A percentile compares a stretch with the other conserved stretches of the same genome.
Evolutionary conservation across 2,888 invertebrate species (phyloP).

Genomic region (Oconnorella tubifera): DNA sequence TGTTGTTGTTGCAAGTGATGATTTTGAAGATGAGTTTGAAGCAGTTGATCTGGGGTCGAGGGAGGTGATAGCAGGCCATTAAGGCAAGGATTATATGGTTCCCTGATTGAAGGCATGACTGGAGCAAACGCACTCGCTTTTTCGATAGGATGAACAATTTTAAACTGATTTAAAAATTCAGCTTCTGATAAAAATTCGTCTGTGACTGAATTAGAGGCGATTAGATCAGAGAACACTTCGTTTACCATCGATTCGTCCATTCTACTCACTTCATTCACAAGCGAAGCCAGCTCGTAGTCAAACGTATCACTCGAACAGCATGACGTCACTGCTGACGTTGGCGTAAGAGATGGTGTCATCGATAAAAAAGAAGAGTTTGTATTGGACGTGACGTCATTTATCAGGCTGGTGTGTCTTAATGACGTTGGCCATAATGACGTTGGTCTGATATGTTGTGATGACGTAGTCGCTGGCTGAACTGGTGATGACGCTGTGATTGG

Average conservation of each 20-base stretch:
- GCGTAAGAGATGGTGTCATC: too few species aligned
- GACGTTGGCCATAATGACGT: too few species aligned
- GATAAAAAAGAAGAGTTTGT: too few species aligned
- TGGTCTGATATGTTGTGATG: too few species aligned
- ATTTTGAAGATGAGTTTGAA: neutral
- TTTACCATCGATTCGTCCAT: neutral
- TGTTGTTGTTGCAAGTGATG: neutral
- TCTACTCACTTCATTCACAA: neutral
- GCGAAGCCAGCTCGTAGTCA: neutral
- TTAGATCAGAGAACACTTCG: neutral
- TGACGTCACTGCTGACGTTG: neutral
- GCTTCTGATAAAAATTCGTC: neutral
- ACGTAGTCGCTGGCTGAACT: too few species aligned
- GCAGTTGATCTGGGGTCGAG: neutral
- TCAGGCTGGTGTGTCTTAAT: too few species aligned
- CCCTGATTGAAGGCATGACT: neutral
- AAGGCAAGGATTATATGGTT: too few species aligned
- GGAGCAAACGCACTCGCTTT: neutral
- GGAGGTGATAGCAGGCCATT: neutral
- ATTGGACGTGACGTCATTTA: too few species aligned
- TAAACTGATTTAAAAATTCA: constrained; percentile 1
- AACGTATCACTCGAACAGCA: neutral
- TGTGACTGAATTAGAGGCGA: neutral
- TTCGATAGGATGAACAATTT: neutral
- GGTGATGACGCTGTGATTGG: too few species aligned